phyloP scores from a whole-genome alignment of 2,113 vertebrate species.

The Thunnus thynnus region DNA sequence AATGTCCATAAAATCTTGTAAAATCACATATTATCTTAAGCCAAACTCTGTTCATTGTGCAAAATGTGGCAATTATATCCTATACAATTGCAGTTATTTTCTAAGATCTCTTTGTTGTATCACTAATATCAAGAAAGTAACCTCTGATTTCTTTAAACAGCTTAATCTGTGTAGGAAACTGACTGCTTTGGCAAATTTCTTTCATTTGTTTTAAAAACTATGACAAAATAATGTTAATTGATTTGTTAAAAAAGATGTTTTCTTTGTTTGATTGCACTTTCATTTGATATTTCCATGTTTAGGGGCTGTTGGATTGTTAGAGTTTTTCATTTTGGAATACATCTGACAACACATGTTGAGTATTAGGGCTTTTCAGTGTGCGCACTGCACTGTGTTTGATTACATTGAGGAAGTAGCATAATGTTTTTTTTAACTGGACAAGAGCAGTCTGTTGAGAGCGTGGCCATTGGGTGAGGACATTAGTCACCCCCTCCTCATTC shows the following conservation, averaged over 20 bases:
- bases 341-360: constrained; percentile 71
- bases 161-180: neutral
- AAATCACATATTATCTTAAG: neutral
- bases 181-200: too few species aligned
- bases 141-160: neutral
- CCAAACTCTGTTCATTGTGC: neutral
- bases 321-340: constrained; percentile 28
- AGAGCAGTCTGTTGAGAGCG: constrained; percentile 87
- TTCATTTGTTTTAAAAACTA: neutral
- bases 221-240: neutral
- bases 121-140: neutral
- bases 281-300: constrained; percentile 18
- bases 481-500: constrained; percentile 80
- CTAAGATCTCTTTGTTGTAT: neutral
- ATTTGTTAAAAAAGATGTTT: neutral
- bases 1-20: constrained; percentile 5
- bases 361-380: constrained; percentile 64
- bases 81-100: neutral
- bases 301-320: constrained; percentile 11
- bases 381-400: constrained; percentile 60
- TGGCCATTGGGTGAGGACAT: constrained; percentile 89
- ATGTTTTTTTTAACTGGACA: constrained; percentile 77
- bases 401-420: constrained; percentile 71
- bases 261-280: neutral
- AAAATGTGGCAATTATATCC: neutral